Evolutionary conservation across 37 sponge, comb jelly and placozoan species (phyloP).

Genomic region (Cladorhizidae sp.): DNA sequence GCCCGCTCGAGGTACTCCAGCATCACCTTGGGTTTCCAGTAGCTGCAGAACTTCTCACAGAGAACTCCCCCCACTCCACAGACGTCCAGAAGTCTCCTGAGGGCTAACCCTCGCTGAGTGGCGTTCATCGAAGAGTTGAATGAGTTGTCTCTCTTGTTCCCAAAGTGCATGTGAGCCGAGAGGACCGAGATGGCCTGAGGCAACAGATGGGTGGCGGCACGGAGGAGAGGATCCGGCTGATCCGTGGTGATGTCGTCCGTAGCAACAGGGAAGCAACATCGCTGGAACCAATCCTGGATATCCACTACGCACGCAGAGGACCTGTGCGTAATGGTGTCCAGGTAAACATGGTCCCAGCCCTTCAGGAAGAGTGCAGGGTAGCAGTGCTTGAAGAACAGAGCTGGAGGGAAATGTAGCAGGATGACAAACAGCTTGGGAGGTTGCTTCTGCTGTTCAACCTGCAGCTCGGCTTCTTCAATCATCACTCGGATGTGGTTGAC

Average conservation of each 20-base stretch:
- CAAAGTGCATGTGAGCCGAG: conserved; percentile 42
- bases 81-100: conserved; percentile 42
- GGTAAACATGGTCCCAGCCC: conserved; percentile 88
- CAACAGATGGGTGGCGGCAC: conserved; percentile 17
- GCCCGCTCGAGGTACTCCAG: conserved; percentile 68
- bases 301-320: conserved; percentile 33
- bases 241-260: background rate
- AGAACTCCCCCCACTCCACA: conserved; percentile 63
- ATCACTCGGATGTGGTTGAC: conserved; percentile 80
- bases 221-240: conserved; percentile 20
- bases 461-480: conserved; percentile 81
- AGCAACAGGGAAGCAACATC: conserved; percentile 33
- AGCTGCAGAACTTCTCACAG: conserved; percentile 60
- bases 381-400: conserved; percentile 65
- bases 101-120: conserved; percentile 23
- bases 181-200: conserved; percentile 46
- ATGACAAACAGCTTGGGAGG: conserved; percentile 68
- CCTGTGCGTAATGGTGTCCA: conserved; percentile 74
- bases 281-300: conserved; percentile 58
- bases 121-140: conserved; percentile 54
- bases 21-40: conserved; percentile 76
- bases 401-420: conserved; percentile 85
- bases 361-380: conserved; percentile 88
- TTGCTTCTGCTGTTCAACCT: background rate
- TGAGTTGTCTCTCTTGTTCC: conserved; percentile 10